Conservation (phyloP, 2,113 vertebrate species). For the Rhinoderma darwinii region DNA sequence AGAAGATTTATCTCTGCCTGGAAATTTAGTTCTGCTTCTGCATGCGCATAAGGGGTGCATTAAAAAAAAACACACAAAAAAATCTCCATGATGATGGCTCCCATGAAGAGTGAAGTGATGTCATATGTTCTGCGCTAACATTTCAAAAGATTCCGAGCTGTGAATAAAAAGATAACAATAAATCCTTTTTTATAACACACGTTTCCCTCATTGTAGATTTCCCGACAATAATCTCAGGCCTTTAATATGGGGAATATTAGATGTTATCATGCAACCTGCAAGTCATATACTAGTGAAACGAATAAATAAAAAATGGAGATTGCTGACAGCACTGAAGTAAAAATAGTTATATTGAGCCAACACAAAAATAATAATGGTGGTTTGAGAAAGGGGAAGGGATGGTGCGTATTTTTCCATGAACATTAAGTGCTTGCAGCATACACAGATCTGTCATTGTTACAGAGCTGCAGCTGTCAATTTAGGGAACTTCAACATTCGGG, state of each 20-base stretch:
- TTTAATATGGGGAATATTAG: slow-evolving; percentile 11
- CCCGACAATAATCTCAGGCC: neutral
- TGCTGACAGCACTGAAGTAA: slow-evolving; percentile 43
- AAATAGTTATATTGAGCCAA: slow-evolving; percentile 40
- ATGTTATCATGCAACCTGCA: neutral
- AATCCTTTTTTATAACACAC: slow-evolving; percentile 29
- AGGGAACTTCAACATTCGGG: slow-evolving; percentile 49
- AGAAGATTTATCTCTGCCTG: slow-evolving; percentile 47
- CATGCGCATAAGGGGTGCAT: slow-evolving; percentile 46
- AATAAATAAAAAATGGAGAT: slow-evolving; percentile 16
- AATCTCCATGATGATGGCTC: neutral
- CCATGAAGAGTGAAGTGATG: slow-evolving; percentile 36
- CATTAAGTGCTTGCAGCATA: neutral
- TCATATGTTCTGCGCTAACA: slow-evolving; percentile 36
- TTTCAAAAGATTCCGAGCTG: slow-evolving; percentile 24
- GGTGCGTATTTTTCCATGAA: slow-evolving; percentile 37
- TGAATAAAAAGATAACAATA: slow-evolving; percentile 33
- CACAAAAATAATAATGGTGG: slow-evolving; percentile 53
- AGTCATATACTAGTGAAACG: neutral
- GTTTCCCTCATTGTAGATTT: neutral
- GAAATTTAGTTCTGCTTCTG: slow-evolving; percentile 34
- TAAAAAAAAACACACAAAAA: slow-evolving; percentile 48
- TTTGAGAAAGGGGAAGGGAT: slow-evolving; percentile 53
- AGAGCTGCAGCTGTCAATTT: slow-evolving; percentile 51
- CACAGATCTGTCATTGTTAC: slow-evolving; percentile 23